phyloP scores from a whole-genome alignment of 2,113 vertebrate species.

The Spea multiplicata region DNA sequence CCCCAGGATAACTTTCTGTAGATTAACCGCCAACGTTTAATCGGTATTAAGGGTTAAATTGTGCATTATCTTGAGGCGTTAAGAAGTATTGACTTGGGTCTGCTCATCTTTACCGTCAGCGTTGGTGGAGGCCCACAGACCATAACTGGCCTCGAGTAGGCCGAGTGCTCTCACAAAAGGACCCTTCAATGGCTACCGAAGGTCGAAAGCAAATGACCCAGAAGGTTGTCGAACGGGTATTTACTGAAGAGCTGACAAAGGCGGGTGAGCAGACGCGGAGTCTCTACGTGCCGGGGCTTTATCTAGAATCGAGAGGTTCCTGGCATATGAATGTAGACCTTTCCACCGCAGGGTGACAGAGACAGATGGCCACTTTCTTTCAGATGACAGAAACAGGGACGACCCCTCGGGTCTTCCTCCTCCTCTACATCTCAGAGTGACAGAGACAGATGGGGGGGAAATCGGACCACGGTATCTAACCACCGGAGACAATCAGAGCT shows the following conservation, averaged over 20 bases:
- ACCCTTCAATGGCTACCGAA: neutral
- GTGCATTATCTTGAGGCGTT: no score
- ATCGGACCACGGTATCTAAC: slow-evolving; percentile 16
- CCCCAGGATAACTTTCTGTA: no score
- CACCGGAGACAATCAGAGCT: slow-evolving; percentile 12
- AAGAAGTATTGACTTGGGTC: no score
- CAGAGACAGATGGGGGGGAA: slow-evolving; percentile 42
- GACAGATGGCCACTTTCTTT: slow-evolving; percentile 43
- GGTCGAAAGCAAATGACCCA: neutral
- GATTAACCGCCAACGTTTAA: no score
- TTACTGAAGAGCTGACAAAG: neutral
- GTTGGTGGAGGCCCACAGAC: no score
- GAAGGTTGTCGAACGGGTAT: neutral
- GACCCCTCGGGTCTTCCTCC: slow-evolving; percentile 29
- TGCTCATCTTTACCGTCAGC: no score
- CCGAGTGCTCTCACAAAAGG: no score
- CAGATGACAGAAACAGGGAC: slow-evolving; percentile 13
- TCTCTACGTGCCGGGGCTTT: neutral
- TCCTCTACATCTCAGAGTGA: slow-evolving; percentile 30
- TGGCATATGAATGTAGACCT: slow-evolving; percentile 13
- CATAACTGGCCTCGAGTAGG: no score
- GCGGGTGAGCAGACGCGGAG: neutral
- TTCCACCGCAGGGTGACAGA: slow-evolving; percentile 40
- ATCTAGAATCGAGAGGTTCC: neutral
- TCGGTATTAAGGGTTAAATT: no score